phyloP scores from a whole-genome alignment of 2,888 invertebrate species.

The Sinhomidia bicolor region DNA sequence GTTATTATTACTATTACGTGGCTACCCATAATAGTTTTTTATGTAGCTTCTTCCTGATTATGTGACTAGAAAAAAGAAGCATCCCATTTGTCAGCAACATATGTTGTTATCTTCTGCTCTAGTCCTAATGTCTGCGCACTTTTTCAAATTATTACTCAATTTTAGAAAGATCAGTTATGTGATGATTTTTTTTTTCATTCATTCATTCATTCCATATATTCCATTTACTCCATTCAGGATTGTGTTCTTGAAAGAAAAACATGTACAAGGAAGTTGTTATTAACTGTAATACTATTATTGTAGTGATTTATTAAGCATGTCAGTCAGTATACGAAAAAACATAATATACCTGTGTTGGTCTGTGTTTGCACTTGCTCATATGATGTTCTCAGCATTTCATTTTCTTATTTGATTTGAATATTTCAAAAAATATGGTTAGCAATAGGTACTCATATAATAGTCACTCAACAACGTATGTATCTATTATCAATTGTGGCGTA shows the following conservation, averaged over 20 bases:
- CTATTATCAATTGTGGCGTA: too few relatives aligned
- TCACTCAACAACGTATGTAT: too few relatives aligned
- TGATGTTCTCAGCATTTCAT: not conserved
- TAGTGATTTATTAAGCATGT: too few relatives aligned
- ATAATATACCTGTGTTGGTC: not conserved
- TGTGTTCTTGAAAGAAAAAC: not conserved
- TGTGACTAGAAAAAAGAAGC: constrained; percentile 42
- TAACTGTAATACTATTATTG: constrained; percentile 46
- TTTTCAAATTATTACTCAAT: constrained; percentile 29
- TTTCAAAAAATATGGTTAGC: not conserved
- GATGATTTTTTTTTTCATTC: not conserved
- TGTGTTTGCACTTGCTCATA: not conserved
- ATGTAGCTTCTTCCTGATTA: constrained; percentile 65
- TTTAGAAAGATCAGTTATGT: constrained; percentile 50
- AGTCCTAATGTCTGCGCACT: not conserved
- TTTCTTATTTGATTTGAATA: not conserved
- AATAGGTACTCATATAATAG: too few relatives aligned
- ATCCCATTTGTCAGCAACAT: constrained; percentile 6
- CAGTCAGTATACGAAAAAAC: too few relatives aligned
- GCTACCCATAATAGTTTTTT: constrained; percentile 44
- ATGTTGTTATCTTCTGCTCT: not conserved
- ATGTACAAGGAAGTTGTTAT: constrained; percentile 64
- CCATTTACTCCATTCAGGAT: constrained; percentile 22
- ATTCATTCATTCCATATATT: too few relatives aligned
- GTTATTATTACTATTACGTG: constrained; percentile 33